Evolutionary conservation across 2,888 invertebrate genomes (phyloP), one percentile per base, ranked within the genome.

Genomic region (Himalopsyche kuldschensis): DNA sequence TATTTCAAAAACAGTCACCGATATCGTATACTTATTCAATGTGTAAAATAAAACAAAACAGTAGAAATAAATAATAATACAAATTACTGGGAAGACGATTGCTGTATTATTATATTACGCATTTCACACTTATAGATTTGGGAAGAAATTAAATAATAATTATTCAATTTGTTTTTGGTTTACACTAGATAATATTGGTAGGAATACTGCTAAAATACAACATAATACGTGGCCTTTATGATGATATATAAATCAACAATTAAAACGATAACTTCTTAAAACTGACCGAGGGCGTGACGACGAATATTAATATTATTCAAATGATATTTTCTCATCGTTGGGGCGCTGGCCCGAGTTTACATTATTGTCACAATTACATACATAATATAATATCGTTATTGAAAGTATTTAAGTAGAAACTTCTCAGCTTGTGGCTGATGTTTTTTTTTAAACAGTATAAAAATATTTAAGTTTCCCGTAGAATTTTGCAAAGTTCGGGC

Each of bases 151-250:
- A 55, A 55, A 55, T 55, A 55, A 24, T 55, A 20, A 55, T 55
- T 75, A 75, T 35, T 69, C 24, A 79, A 79, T 78, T 55, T 79
- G 76, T 82, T 79, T 82, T 82, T 82, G 82, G 82, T 82, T 48
- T 48, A 79, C 27, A 82, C 75, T 82, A 82, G 55, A 78, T 76
- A 69, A 82, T 82, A 82, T 55, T 78, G 78, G 78, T 32, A 78
- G 27, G 69, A 82, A 82, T 82, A 82, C 82, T 75, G 76, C 82
- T 82, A 79, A 79, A 35, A 75, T 80, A 83, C 17, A 83, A 80
- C 78, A 84, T 55, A 85, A 85, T 85, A 85, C 84, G 86, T 84
- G 86, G 86, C 84, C 86, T 82, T 86, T 69, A 63, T 41, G 46
- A 75, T 41, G 75, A 75, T n/a, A 27, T 8, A 27, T 5, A 31